Evolutionary conservation across 2,888 invertebrate genomes (phyloP), one percentile per base, ranked within the genome.

Genomic region (Caenorhabditis sp.): DNA sequence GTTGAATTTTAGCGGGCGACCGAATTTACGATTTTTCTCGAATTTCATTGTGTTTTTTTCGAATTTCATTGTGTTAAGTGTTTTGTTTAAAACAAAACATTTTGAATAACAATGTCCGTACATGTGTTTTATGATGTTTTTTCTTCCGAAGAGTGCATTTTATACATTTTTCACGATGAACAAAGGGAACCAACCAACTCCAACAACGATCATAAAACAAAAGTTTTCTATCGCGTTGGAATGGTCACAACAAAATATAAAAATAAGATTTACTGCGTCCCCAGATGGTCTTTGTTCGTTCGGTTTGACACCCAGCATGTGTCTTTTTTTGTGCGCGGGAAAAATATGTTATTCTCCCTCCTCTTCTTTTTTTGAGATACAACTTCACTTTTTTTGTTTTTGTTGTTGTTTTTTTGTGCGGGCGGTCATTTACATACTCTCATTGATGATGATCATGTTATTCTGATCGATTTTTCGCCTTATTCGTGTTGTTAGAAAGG

Each of bases 361-460:
- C 26, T 49, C 49, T 25, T 23, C 1, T 20, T 52, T 54, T 27
- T 52, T 25, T 31, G 38, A 54, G 38, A 62, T 10, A 36, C 14
- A n/a, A n/a, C 21, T 43, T n/a, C 2, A 4, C 54, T 21, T 25
- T 25, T 26, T 50, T 52, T 52, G n/a, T 50, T 36, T 27, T 4
- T 53, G 23, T 56, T 56, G 54, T 38, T 17, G 17, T 60, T 21
- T 59, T 56, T 27, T 54, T 27, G 62, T 56, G 49, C 31, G 56
- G 36, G 25, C 23, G 21, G 14, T 59, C 36, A 1, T 63, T 54
- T 20, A 56, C 43, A 14, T 36, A 43, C 43, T 17, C 17, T 2
- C 3, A 12, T 17, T 43, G 43, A 43, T 43, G 43, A 17, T 7
- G 43, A 43, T 14, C 14, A 14, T 43, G 7, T 43, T 43, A 3